Evolutionary conservation across 2,113 vertebrate species (phyloP), one percentile per base, ranked within the genome.

Genomic region (Tympanuchus pallidicinctus): DNA sequence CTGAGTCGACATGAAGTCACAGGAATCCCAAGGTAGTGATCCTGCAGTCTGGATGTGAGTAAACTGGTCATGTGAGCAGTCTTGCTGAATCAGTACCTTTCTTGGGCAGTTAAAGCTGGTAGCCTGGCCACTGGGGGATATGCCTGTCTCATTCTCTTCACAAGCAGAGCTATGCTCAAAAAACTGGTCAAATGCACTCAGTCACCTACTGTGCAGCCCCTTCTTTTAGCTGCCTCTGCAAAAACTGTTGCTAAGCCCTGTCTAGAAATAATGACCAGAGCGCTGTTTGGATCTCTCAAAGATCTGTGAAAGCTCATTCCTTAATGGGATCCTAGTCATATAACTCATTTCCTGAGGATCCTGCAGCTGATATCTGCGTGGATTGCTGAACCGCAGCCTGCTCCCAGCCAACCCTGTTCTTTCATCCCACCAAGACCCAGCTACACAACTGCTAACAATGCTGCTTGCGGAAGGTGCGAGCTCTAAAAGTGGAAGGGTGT

Each of bases 11-110:
- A 54, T 1, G 22, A 82, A 91, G 48, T 89, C 70, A 72, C 32
- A 42, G 61, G 6, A 57, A 34, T 82, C 34, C 34, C 47, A 60
- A 56, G 76, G 32, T 78, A 66, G 71, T 82, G 59, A 20, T 91
- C 52, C 73, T 92, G 79, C 43, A 91, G 52, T 43, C 38, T 78
- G n/a, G 34, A 42, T 14, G 2, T 83, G 89, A 88, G 48, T 94
- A 75, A 92, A 86, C 66, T 42, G n/a, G 52, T 90, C 25, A 5
- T 34, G 21, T 40, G 76, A 83, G 48, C 42, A 54, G n/a, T 80
- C 24, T 57, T 40, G 24, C 40, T 94, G 93, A 94, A 74, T 88
- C 82, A 83, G 43, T 77, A 65, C 36, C 61, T 88, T 80, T 22
- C 67, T 71, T n/a, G 80, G 93, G 52, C 76, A 64, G 18, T 86